Base-by-base conservation (phyloP, 2,888 invertebrate genomes). In the Ophioninae sp. region DNA sequence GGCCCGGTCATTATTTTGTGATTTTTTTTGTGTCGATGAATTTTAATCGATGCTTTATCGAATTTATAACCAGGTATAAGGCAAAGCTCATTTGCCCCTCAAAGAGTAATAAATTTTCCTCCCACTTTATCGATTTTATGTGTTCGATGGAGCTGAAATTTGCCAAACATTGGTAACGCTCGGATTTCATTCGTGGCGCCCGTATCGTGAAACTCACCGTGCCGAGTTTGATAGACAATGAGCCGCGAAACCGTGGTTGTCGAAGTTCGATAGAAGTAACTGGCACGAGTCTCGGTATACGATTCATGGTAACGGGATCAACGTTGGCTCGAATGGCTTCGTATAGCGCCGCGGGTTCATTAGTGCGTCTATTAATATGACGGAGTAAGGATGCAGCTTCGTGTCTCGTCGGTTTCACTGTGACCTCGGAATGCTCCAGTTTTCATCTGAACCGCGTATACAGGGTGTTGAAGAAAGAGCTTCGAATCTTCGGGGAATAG, bases 311-410 rank as follows among this genome's bases (percentile, higher is more conserved):
- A 57, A 64, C n/a, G 61, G 20, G 23, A 21, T 37, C 44, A 59
- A 74, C n/a, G 50, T 30, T 57, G 30, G 56, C 70, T 50, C 61
- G 76, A 50, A 75, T 61, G 5, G 61, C 39, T 72, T 75, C 70
- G 67, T 75, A 65, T 79, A 76, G 75, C 37, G n/a, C 41, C 67
- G 59, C 61, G 50, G 74, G 80, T 86, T 88, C 88, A 87, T 88
- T 87, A 88, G 87, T 87, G 69, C 74, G 79, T 75, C 84, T 86
- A 87, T 87, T 88, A 88, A 88, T 87, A 87, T 86, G 88, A 86
- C 85, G 81, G 80, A 83, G 83, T 69, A 57, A 74, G 80, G 69
- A 81, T 70, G 44, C 62, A 67, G 61, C 68, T 65, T 76, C 64
- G 78, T 75, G 65, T 74, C 69, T 59, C 64, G 10, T 65, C 67